Evolutionary conservation across 2,113 vertebrate genomes (phyloP), one percentile per base, ranked within the genome.

Genomic region (Anolis carolinensis): DNA sequence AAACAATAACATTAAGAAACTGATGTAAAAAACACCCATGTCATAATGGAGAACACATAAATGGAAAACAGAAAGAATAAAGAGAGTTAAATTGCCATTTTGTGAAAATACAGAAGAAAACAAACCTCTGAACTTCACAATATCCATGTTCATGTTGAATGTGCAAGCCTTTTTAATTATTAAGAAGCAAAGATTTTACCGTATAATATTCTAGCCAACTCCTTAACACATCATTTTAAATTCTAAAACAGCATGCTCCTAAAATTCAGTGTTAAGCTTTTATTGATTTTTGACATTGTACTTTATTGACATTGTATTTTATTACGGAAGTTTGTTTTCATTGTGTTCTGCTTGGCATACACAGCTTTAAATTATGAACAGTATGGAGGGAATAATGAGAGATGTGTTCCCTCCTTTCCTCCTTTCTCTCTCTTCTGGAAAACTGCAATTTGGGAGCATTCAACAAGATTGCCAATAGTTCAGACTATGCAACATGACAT

Each of bases 61-160:
- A 13, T 68, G 65, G 18, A 7, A 32, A 30, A 1, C 68, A 71
- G n/a, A 32, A 2, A 30, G n/a, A 32, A 32, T 34, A 2, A 71
- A 30, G 78, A 67, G 80, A 79, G 23, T 79, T 79, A 59, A 86
- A 90, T 36, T 63, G 18, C 20, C 89, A 30, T 44, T 74, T 13
- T 52, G 14, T 25, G 16, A 73, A 73, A 30, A 74, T n/a, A n/a
- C 13, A 70, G 86, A 89, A 73, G 1, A 50, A 71, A 34, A 65
- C 68, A 88, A 86, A 79, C 0, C 48, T 87, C 62, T 76, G 25
- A 76, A 50, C 74, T 76, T 52, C 50, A n/a, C 11, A 30, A 50
- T 76, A 76, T 10, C 34, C 25, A 77, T 25, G 14, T 77, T 55
- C 55, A 55, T 78, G 76, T 59, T 59, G 55, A 52, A 50, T 50